phyloP scores from a whole-genome alignment of 2,888 invertebrate genomes.

The Dryocosmus kuriphilus region DNA sequence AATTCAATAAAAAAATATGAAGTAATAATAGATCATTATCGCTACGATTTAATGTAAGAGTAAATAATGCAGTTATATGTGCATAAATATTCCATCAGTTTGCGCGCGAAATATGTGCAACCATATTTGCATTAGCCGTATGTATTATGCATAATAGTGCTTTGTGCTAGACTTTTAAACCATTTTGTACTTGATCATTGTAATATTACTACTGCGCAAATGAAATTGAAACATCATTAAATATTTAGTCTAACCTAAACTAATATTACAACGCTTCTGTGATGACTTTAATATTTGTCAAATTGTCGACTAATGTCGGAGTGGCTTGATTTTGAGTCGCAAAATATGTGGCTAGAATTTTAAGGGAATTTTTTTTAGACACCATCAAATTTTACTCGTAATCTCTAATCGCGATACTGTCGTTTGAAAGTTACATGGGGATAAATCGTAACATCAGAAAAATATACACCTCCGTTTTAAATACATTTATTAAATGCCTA shows the following conservation, averaged over 20 bases:
- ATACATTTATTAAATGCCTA: constrained; percentile 16
- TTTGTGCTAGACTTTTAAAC: constrained; percentile 76
- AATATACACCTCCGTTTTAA: constrained; percentile 24
- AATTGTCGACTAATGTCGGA: constrained; percentile 66
- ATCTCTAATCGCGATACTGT: constrained; percentile 16
- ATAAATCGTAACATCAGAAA: constrained; percentile 19
- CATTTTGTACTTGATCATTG: constrained; percentile 76
- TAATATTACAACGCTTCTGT: constrained; percentile 76
- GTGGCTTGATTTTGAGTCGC: background rate
- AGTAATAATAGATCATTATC: constrained; percentile 61
- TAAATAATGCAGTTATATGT: constrained; percentile 58
- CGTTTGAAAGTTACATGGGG: constrained; percentile 1
- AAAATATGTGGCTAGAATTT: constrained; percentile 35
- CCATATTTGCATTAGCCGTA: constrained; percentile 53
- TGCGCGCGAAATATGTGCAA: constrained; percentile 54
- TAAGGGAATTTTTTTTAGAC: constrained; percentile 8
- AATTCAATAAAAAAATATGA: constrained; percentile 41
- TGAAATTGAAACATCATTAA: constrained; percentile 64
- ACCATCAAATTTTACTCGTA: constrained; percentile 8
- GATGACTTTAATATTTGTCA: constrained; percentile 75
- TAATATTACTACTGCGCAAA: constrained; percentile 75
- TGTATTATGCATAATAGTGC: constrained; percentile 69
- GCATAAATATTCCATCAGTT: constrained; percentile 55
- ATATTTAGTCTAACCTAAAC: constrained; percentile 73
- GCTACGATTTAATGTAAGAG: constrained; percentile 64